These are phyloP conservation scores for Apantesis nais DNA, from an alignment of 2,888 invertebrate genomes.

Conservation along the genomic window DNA sequence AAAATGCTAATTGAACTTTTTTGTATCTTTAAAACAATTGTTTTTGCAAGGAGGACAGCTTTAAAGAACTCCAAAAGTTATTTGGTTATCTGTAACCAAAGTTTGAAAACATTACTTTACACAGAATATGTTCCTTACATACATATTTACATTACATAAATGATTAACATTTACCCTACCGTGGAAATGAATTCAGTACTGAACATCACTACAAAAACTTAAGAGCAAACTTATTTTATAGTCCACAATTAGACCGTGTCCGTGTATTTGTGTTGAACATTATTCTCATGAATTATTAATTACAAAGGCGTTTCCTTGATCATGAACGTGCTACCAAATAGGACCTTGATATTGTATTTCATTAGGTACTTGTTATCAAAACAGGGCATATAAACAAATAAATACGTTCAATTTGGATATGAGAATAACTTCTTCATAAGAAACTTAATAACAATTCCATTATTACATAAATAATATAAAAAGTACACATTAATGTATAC, in stretches of 20 bases:
- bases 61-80: neutral
- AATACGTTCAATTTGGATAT: conserved; percentile 15
- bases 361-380: conserved; percentile 27
- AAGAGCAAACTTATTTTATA: neutral
- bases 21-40: neutral
- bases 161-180: neutral
- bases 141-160: neutral
- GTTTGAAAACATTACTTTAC: neutral
- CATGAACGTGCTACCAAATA: conserved; percentile 33
- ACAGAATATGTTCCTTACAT: neutral
- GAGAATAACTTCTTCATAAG: conserved; percentile 18
- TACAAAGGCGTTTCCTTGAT: conserved; percentile 44
- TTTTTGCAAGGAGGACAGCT: neutral
- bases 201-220: neutral
- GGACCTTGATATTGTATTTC: conserved; percentile 20
- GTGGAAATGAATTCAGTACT: neutral
- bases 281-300: conserved; percentile 52
- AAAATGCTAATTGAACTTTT: neutral
- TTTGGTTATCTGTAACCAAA: neutral
- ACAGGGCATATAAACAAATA: conserved; percentile 13
- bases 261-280: conserved; percentile 45
- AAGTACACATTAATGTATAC: no score
- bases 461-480: neutral
- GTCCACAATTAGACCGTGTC: neutral
- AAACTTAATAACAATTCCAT: neutral